Evolutionary conservation across 2,113 vertebrate genomes (phyloP).

Genomic region (Eclectus roratus): DNA sequence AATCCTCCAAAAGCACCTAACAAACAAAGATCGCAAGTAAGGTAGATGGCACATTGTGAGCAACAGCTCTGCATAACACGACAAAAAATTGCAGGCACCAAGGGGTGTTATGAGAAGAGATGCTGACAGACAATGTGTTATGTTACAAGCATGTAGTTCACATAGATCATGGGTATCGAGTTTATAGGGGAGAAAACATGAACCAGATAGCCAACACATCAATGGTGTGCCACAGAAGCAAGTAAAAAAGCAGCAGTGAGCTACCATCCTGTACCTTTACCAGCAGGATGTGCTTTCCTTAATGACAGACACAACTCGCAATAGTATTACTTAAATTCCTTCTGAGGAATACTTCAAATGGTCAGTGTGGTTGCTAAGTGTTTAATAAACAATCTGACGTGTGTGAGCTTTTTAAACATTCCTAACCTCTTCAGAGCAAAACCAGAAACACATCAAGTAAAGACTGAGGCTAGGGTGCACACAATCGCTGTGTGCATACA

Average conservation of each 20-base stretch:
- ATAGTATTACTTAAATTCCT: neutral
- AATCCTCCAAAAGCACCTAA: constrained; percentile 92
- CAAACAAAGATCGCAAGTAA: constrained; percentile 20
- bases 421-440: neutral
- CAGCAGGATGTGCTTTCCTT: neutral
- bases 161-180: neutral
- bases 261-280: neutral
- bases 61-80: rapidly evolving
- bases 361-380: neutral
- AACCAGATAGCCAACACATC: neutral
- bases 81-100: neutral
- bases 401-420: neutral
- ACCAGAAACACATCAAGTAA: neutral
- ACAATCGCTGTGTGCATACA: rapidly evolving
- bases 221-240: neutral
- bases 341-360: neutral
- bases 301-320: neutral
- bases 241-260: neutral
- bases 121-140: constrained; percentile 3
- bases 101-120: neutral
- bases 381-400: neutral
- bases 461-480: neutral
- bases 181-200: neutral
- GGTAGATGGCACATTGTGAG: rapidly evolving
- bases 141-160: neutral